phyloP scores from a whole-genome alignment of 2,113 vertebrate genomes.

The Peromyscus polionotus region DNA sequence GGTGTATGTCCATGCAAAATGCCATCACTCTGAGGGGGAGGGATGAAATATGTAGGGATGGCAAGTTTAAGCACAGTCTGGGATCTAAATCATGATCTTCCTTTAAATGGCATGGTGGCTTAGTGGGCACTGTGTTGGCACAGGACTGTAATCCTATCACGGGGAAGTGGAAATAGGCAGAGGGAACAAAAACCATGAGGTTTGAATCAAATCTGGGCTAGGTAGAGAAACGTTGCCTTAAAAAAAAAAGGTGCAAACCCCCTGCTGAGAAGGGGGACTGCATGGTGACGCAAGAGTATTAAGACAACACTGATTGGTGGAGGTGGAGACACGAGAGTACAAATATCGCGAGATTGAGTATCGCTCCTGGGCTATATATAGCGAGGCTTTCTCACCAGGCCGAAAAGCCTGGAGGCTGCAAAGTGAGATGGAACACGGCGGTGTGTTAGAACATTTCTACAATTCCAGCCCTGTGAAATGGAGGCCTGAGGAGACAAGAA shows the following conservation, averaged over 20 bases:
- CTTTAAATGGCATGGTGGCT: no score
- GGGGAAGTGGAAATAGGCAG: background rate
- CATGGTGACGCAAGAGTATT: background rate
- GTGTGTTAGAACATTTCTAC: background rate
- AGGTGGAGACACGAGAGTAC: background rate
- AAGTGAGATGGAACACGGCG: fast-evolving
- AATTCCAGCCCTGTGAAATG: no score
- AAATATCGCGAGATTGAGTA: background rate
- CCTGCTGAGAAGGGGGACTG: background rate
- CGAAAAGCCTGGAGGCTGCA: fast-evolving
- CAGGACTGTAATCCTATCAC: no score
- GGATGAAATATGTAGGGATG: background rate
- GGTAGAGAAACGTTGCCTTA: background rate
- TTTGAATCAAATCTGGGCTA: background rate
- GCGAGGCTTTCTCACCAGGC: no score
- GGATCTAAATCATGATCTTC: no score
- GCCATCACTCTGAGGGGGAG: background rate
- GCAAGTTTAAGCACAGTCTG: background rate
- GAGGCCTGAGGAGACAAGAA: background rate
- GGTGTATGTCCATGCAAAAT: no score
- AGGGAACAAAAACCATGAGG: background rate
- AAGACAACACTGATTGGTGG: background rate
- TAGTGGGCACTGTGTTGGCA: background rate
- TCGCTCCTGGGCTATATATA: background rate
- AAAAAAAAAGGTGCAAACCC: background rate